Percentiles rank a stretch among this genome's conserved stretches.
Evolutionary conservation across 2,888 invertebrate species (phyloP).

Genomic region (Harpalus rubripes): DNA sequence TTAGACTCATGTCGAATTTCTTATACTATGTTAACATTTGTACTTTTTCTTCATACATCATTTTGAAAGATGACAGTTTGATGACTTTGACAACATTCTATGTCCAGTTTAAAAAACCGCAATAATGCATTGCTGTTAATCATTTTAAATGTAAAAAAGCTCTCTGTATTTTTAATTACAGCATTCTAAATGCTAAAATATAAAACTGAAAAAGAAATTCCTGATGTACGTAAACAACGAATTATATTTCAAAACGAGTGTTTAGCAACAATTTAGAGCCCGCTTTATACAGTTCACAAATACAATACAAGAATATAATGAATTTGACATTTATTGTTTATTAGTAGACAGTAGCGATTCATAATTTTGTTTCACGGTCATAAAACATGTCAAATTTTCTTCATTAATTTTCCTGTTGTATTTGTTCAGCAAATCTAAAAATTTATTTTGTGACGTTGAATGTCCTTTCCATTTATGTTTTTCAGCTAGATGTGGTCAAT

Average conservation of each 20-base stretch:
- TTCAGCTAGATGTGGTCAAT: constrained; percentile 9
- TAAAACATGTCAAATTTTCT: constrained; percentile 46
- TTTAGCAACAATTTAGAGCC: constrained; percentile 18
- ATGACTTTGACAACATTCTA: no score
- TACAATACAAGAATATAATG: constrained; percentile 39
- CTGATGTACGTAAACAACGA: constrained; percentile 24
- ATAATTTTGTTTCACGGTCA: constrained; percentile 48
- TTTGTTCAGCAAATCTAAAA: constrained; percentile 33
- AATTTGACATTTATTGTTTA: constrained; percentile 48
- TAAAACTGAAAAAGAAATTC: constrained; percentile 7
- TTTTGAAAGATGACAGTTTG: no score
- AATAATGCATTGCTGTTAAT: no score
- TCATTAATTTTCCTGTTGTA: constrained; percentile 48
- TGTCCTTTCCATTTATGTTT: constrained; percentile 31
- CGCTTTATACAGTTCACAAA: constrained; percentile 34
- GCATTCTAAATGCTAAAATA: neutral
- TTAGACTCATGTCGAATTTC: no score
- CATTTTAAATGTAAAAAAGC: no score
- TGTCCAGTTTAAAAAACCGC: no score
- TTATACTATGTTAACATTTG: no score
- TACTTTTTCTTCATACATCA: no score
- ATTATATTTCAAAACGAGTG: constrained; percentile 12
- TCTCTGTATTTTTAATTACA: no score
- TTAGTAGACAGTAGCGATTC: constrained; percentile 43
- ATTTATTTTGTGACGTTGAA: constrained; percentile 18